These are phyloP conservation scores for Heliconius erato DNA, from an alignment of 2,888 invertebrate species.

Conservation along the genomic window DNA sequence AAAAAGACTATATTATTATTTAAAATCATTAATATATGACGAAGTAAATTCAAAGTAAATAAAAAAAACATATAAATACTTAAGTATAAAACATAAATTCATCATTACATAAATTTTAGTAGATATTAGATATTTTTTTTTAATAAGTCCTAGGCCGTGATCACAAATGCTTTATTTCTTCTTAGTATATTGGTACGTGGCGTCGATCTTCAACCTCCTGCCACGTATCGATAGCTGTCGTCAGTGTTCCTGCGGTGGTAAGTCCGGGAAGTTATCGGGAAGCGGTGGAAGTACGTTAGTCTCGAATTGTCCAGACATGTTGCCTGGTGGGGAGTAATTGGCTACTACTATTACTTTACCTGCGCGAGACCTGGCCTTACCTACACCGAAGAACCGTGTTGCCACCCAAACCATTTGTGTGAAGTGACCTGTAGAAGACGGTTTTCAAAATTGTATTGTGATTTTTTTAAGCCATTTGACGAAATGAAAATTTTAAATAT, in stretches of 20 bases:
- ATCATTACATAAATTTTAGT: background rate
- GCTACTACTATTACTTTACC: constrained; percentile 94
- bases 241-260: constrained; percentile 75
- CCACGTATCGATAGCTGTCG: constrained; percentile 79
- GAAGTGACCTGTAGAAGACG: constrained; percentile 87
- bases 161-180: constrained; percentile 21
- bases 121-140: background rate
- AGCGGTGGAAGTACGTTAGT: constrained; percentile 91
- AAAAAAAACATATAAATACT: no score
- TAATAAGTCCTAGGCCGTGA: background rate
- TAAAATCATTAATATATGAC: background rate
- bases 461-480: no score
- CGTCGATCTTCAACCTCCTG: constrained; percentile 74
- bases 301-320: constrained; percentile 90
- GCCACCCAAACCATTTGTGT: constrained; percentile 94
- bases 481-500: no score
- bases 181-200: constrained; percentile 61
- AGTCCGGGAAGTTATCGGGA: constrained; percentile 85
- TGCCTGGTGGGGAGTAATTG: constrained; percentile 93
- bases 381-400: constrained; percentile 92
- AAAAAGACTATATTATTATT: background rate
- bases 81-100: no score
- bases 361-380: constrained; percentile 91
- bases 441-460: background rate
- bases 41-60: background rate